Base-by-base conservation (phyloP, 1,140 invertebrate genomes). In the Himalopsyche phryganea region DNA sequence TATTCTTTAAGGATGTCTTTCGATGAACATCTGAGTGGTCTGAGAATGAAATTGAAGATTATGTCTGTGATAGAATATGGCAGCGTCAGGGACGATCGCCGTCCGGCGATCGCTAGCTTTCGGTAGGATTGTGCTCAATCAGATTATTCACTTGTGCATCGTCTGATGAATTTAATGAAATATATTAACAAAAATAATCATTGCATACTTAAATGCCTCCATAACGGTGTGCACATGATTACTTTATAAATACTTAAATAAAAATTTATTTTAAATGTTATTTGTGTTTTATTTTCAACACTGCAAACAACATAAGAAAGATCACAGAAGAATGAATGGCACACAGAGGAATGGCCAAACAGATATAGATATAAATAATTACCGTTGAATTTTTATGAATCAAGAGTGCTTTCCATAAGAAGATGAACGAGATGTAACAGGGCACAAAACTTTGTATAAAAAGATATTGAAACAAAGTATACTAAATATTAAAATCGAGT, bases 181-280 rank as follows among this genome's bases (percentile, higher is more conserved):
- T 51, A 40, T 51, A 18, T 28, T 28, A 28, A 28, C 23, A 28
- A 28, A 51, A 38, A 19, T n/a, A 58, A 58, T 58, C 55, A 38
- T 58, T 50, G 19, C 17, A 58, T 47, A 58, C 55, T 56, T 48
- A 40, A 11, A 58, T 58, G 47, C 55, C 47, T 50, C 55, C 47
- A 58, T 19, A 46, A 46, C 9, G 23, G 14, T n/a, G 44, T 50
- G 55, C 44, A 47, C 42, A 28, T 18, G 55, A 41, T 42, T 50
- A 47, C 40, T 50, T 58, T 55, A 23, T 56, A 42, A 33, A 35
- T 17, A 44, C 41, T 36, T 48, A 32, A 48, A 55, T 44, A 45
- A 58, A 58, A 58, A 50, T 58, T 55, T 58, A 58, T 58, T 58
- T 58, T 58, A 58, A 58, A 58, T 58, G 55, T 58, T 56, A 23